Conservation (phyloP, 2,113 vertebrate species). For the Mixornis gularis region DNA sequence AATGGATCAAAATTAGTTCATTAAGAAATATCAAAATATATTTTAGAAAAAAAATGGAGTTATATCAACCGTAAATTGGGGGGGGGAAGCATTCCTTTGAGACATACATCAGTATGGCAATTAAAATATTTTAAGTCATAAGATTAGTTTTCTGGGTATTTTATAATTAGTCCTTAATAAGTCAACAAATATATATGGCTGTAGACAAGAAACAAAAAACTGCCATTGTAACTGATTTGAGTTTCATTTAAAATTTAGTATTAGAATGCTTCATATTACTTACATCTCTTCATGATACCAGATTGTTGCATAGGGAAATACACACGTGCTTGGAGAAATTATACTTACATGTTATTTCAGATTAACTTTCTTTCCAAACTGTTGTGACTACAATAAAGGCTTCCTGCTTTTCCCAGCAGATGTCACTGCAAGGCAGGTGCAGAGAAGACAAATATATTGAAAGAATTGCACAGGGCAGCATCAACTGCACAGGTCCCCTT, state of each 20-base stretch:
- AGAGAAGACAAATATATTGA: background rate
- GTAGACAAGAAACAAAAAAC: background rate
- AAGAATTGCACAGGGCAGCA: background rate
- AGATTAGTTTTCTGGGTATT: background rate
- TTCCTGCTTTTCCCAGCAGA: slow-evolving; percentile 20
- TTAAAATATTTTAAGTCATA: background rate
- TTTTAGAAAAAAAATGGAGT: background rate
- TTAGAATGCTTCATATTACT: background rate
- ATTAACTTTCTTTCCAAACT: background rate
- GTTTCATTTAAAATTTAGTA: background rate
- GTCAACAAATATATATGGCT: background rate
- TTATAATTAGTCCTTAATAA: background rate
- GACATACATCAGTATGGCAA: background rate
- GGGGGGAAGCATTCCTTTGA: slow-evolving; percentile 52
- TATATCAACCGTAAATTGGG: slow-evolving; percentile 60
- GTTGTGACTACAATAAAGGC: background rate
- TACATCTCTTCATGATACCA: background rate
- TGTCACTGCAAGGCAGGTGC: slow-evolving; percentile 9
- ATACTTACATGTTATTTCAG: background rate
- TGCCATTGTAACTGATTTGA: background rate
- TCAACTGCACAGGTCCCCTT: background rate
- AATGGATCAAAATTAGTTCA: background rate
- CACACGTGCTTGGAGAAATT: background rate
- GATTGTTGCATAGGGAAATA: background rate
- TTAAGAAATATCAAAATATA: background rate